Percentiles rank a stretch among this genome's conserved stretches.
Evolutionary conservation across 2,888 invertebrate genomes (phyloP).

Genomic region (Nemotelus pantherinus): DNA sequence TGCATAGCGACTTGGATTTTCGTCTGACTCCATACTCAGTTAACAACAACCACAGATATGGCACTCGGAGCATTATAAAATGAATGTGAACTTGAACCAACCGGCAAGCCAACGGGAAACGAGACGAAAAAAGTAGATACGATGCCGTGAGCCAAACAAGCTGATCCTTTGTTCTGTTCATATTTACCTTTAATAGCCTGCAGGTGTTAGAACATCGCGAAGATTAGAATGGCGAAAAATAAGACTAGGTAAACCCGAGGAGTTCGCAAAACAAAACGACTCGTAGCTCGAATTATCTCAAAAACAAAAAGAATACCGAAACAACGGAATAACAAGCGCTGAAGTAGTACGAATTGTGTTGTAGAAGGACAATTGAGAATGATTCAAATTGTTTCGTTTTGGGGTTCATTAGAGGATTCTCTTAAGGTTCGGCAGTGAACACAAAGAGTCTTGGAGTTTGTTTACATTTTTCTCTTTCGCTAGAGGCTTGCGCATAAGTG

Average conservation of each 20-base stretch:
- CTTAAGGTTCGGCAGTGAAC: background rate
- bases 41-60: conserved; percentile 18
- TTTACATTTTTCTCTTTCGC: conserved; percentile 34
- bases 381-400: conserved; percentile 7
- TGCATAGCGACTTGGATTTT: background rate
- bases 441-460: conserved; percentile 36
- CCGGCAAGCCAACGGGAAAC: conserved; percentile 9
- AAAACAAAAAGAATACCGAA: background rate
- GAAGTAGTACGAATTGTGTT: background rate
- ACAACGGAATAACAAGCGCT: background rate
- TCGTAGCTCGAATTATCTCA: background rate
- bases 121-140: background rate
- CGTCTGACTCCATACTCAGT: background rate
- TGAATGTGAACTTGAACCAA: conserved; percentile 36
- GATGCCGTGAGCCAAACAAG: conserved; percentile 25
- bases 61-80: conserved; percentile 28
- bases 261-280: conserved; percentile 8
- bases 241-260: conserved; percentile 11
- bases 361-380: conserved; percentile 18
- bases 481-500: conserved; percentile 6
- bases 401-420: conserved; percentile 32
- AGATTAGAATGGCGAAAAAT: conserved; percentile 39
- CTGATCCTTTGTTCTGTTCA: conserved; percentile 49
- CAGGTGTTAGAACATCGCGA: conserved; percentile 45
- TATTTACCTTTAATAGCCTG: conserved; percentile 49